Base-by-base conservation (phyloP, 2,113 vertebrate species). In the Formicarius rufipectus region DNA sequence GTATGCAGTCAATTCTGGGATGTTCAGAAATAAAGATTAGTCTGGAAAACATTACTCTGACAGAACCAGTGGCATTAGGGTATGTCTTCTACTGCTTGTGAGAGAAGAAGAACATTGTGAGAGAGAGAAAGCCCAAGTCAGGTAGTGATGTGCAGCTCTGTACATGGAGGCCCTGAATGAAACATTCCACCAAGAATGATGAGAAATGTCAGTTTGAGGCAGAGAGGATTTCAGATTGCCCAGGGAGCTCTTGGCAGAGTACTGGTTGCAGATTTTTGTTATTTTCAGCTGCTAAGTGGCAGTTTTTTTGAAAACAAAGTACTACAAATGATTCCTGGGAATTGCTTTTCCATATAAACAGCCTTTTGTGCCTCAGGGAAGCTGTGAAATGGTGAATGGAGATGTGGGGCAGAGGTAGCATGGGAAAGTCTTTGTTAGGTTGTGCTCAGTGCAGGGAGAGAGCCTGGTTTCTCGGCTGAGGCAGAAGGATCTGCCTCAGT, bases 251-350 rank as follows among this genome's bases (percentile, higher is more conserved):
- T 72, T 24, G 5, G 58, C 49, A 56, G 33, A 79, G 60, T 39
- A 88, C 63, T 23, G 31, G 72, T 44, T 64, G 67, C 75, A 84
- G 63, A 45, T 64, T 93, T 80, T 64, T 86, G 86, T 77, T 95
- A 86, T 79, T 86, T 90, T 80, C 83, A 76, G 67, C 28, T 69
- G 53, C 40, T 83, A 79, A 88, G n/a, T 88, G 80, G 83, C 67
- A 93, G 79, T 67, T 88, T 92, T 83, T 88, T 93, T 68, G 44
- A 62, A 83, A 94, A 88, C 44, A 71, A 90, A 85, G 86, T 76
- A n/a, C 53, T 80, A 79, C 75, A 90, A 88, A 86, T 69, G 2
- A 76, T 90, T 92, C 92, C 40, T 0, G 3, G 7, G 63, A 88
- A 44, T 76, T 86, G 75, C 50, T 83, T 69, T 88, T 88, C 55